Evolutionary conservation across 2,113 vertebrate genomes (phyloP).

Genomic region (Oreocharis arfaki): DNA sequence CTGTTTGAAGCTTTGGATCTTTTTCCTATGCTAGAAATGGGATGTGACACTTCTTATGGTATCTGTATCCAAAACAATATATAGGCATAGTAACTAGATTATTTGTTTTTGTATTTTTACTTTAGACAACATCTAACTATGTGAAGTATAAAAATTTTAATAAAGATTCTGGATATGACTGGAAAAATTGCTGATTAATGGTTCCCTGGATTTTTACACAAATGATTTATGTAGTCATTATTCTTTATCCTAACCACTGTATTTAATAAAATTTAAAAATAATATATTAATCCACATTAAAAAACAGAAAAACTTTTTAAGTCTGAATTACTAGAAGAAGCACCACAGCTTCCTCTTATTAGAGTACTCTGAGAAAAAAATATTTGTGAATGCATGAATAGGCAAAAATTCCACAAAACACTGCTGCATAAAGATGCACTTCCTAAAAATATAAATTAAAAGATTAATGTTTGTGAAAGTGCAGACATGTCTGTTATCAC

Average conservation of each 20-base stretch:
- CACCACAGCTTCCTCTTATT: fast-evolving
- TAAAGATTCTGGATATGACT: not conserved
- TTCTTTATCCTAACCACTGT: not conserved
- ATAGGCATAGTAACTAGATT: not conserved
- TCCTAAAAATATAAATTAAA: not conserved
- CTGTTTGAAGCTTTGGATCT: not conserved
- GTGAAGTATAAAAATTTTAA: not conserved
- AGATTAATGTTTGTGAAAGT: not conserved
- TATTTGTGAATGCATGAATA: not conserved
- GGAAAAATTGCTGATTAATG: not conserved
- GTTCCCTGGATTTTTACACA: not conserved
- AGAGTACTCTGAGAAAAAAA: not conserved
- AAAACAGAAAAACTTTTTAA: not conserved
- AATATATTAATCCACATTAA: too few species aligned
- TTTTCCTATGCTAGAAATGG: not conserved
- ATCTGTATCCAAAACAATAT: not conserved
- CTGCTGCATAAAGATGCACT: fast-evolving
- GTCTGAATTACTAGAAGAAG: not conserved
- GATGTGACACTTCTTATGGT: not conserved
- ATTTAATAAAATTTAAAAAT: not conserved
- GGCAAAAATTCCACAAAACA: not conserved
- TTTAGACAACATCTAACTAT: not conserved
- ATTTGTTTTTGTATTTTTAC: not conserved
- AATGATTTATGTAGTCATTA: not conserved
- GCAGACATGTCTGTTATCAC: not conserved